Evolutionary conservation across 2,113 vertebrate genomes (phyloP).

Genomic region (Anser cygnoides): DNA sequence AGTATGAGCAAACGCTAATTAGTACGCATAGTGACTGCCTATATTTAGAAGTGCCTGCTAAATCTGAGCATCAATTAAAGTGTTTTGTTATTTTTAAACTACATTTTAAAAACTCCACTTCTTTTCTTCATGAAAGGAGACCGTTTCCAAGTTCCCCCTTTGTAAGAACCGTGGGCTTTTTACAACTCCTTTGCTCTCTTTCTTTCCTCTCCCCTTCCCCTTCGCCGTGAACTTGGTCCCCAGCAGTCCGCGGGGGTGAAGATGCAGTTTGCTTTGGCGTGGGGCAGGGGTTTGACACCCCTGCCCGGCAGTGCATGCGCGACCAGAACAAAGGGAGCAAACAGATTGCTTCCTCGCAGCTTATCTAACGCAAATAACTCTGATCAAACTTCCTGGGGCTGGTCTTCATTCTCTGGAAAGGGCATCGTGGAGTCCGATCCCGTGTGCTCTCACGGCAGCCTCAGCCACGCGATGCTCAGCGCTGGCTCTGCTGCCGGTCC

Average conservation of each 20-base stretch:
- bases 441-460: rapidly evolving
- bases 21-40: not conserved
- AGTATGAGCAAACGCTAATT: not conserved
- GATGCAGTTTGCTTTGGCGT: not conserved
- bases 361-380: slow-evolving; percentile 64
- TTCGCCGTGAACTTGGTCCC: not conserved
- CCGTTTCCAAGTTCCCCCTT: not conserved
- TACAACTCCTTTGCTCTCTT: not conserved
- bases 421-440: not conserved
- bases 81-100: not conserved
- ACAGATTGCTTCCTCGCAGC: not conserved
- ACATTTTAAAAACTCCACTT: not conserved
- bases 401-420: not conserved
- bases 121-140: not conserved
- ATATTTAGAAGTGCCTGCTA: rapidly evolving
- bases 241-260: rapidly evolving
- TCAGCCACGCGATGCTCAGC: not conserved
- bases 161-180: not conserved
- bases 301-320: not conserved
- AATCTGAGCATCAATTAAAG: not conserved
- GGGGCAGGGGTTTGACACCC: not conserved
- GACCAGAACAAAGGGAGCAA: slow-evolving; percentile 36
- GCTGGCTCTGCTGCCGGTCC: not conserved
- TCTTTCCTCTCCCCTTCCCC: not conserved
- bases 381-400: slow-evolving; percentile 58